A percentile compares a stretch with the other conserved stretches of the same genome.
These are phyloP conservation scores for Clostera curtula DNA, from an alignment of 2,888 invertebrate species.

Conservation along the genomic window DNA sequence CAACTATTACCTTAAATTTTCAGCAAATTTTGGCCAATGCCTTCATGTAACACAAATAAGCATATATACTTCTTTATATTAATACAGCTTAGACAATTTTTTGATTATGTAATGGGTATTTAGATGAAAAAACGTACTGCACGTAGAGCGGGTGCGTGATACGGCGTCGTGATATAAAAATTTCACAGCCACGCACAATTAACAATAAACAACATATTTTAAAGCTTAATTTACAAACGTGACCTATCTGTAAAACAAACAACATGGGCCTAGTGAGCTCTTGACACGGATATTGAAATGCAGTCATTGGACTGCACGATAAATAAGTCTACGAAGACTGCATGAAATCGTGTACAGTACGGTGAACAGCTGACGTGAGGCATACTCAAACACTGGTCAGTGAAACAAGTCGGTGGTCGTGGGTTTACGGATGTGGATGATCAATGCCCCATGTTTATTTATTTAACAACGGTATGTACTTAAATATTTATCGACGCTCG, in stretches of 20 bases:
- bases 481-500: too few relatives aligned
- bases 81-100: too few relatives aligned
- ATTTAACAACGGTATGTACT: too few relatives aligned
- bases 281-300: constrained; percentile 45
- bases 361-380: constrained; percentile 7
- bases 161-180: constrained; percentile 21
- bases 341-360: constrained; percentile 26
- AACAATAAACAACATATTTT: constrained; percentile 10
- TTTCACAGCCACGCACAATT: constrained; percentile 14
- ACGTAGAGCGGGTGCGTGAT: too few relatives aligned
- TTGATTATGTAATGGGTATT: too few relatives aligned
- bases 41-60: too few relatives aligned
- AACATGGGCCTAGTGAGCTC: constrained; percentile 27
- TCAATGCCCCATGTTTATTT: constrained; percentile 1
- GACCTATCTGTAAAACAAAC: constrained; percentile 12
- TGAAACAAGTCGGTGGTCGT: constrained; percentile 11
- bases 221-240: constrained; percentile 14
- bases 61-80: too few relatives aligned
- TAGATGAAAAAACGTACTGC: too few relatives aligned
- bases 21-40: too few relatives aligned
- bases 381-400: constrained; percentile 14
- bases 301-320: constrained; percentile 38
- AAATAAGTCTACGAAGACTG: constrained; percentile 32
- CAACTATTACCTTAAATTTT: too few relatives aligned
- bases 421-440: constrained; percentile 10